These are phyloP conservation scores for Oryzias woworae DNA, from an alignment of 2,113 vertebrate species.

Conservation along the genomic window DNA sequence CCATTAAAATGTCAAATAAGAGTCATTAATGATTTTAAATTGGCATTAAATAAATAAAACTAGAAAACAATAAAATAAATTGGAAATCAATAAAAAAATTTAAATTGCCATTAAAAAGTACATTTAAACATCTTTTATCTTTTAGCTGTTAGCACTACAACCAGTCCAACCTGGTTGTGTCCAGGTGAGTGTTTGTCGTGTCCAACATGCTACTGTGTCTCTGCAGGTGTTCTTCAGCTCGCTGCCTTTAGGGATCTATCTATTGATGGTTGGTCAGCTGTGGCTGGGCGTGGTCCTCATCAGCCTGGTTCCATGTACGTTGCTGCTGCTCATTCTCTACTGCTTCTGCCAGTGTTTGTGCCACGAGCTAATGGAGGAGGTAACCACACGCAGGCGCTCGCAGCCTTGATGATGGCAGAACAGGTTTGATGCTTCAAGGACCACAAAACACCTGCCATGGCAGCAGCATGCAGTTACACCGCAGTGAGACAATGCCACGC, in stretches of 20 bases:
- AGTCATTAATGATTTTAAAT: too few relatives aligned
- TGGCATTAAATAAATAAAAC: too few relatives aligned
- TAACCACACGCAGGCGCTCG: conserved; percentile 60
- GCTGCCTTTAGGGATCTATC: conserved; percentile 87
- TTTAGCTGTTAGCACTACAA: not conserved
- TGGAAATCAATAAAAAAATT: too few relatives aligned
- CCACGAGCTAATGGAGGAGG: conserved; percentile 79
- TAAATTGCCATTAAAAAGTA: too few relatives aligned
- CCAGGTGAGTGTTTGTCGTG: not conserved
- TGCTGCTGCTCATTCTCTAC: conserved; percentile 84
- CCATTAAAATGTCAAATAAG: too few relatives aligned
- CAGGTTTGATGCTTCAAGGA: too few relatives aligned
- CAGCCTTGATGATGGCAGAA: conserved; percentile 21
- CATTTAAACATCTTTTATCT: too few relatives aligned
- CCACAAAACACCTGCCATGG: not conserved
- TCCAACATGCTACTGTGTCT: not conserved
- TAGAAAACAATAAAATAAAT: too few relatives aligned
- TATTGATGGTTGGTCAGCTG: conserved; percentile 86
- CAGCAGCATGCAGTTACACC: not conserved
- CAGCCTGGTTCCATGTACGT: conserved; percentile 87
- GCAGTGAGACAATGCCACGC: too few relatives aligned
- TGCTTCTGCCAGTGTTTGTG: conserved; percentile 88
- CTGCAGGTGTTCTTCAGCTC: conserved; percentile 84
- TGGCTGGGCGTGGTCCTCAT: conserved; percentile 83
- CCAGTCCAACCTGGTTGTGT: not conserved